Evolutionary conservation across 2,888 invertebrate genomes (phyloP), one percentile per base, ranked within the genome.

Genomic region (Eupelmus urozonus): DNA sequence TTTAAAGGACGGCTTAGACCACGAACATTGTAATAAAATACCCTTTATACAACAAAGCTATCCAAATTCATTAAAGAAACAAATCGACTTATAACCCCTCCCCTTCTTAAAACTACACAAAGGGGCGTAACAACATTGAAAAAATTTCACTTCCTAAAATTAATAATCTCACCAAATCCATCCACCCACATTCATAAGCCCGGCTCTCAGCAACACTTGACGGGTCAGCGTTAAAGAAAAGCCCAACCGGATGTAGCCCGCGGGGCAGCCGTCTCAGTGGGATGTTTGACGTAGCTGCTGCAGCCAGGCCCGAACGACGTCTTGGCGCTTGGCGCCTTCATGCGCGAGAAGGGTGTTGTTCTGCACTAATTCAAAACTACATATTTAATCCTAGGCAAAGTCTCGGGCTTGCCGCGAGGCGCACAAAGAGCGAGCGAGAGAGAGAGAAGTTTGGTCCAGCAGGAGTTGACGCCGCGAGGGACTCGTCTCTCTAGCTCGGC

Each of bases 341-440:
- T 42, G 66, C 20, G 11, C 57, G 9, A 18, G 25, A 20, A 51
- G 73, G 76, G 75, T 83, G 84, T 85, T 86, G 83, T 83, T 80
- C 82, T 74, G 80, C 83, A 85, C 86, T 88, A 88, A 88, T 88
- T 87, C 86, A 84, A 86, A 88, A 85, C 85, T 88, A 86, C 88
- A 88, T 88, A 88, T 88, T 88, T 88, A 88, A 88, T 87, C 85
- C 84, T 85, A 83, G 80, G 84, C 84, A 88, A 88, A 88, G 87
- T 82, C 79, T 78, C 70, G 81, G 59, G 66, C 66, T 55, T 42
- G 34, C 3, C 23, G 53, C 3, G 27, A 29, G 25, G 29, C 2
- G 29, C 18, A 73, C 70, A 80, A 72, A 79, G 67, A 34, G 57
- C 16, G 53, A 23, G 55, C 34, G 29, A 73, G 53, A 55, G 57